These are phyloP conservation scores for Nibea albiflora DNA, from an alignment of 2,113 vertebrate species.

Conservation along the genomic window DNA sequence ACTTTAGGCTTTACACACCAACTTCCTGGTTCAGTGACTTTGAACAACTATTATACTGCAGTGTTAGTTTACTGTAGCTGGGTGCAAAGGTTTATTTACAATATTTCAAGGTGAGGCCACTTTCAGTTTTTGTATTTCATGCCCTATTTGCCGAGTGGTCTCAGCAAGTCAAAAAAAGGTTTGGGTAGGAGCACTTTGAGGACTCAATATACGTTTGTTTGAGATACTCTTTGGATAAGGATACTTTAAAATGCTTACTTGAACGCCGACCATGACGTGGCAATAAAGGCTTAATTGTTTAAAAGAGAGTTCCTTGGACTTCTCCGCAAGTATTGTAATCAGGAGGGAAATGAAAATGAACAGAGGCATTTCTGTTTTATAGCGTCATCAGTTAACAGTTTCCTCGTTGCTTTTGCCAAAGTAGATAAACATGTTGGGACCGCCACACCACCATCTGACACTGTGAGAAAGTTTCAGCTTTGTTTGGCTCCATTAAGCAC, in stretches of 20 bases:
- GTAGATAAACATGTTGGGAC: constrained; percentile 23
- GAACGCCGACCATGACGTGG: no score
- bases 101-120: not conserved
- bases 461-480: constrained; percentile 31
- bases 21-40: not conserved
- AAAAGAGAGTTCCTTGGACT: no score
- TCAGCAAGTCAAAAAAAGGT: not conserved
- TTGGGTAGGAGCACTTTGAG: no score
- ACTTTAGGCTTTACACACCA: no score
- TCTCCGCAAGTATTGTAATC: not conserved
- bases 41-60: not conserved
- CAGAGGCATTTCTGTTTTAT: not conserved
- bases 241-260: no score
- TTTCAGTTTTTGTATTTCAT: not conserved
- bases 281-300: no score
- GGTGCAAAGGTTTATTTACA: not conserved
- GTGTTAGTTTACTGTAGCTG: not conserved
- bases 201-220: no score
- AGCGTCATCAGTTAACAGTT: constrained; percentile 2
- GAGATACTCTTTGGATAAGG: no score
- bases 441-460: constrained; percentile 21
- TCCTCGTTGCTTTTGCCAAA: constrained; percentile 30
- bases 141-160: no score
- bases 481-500: constrained; percentile 5
- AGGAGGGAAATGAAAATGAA: not conserved